These are phyloP conservation scores for Rhimphoctona megacephalus DNA, from an alignment of 2,888 invertebrate species.

Conservation along the genomic window DNA sequence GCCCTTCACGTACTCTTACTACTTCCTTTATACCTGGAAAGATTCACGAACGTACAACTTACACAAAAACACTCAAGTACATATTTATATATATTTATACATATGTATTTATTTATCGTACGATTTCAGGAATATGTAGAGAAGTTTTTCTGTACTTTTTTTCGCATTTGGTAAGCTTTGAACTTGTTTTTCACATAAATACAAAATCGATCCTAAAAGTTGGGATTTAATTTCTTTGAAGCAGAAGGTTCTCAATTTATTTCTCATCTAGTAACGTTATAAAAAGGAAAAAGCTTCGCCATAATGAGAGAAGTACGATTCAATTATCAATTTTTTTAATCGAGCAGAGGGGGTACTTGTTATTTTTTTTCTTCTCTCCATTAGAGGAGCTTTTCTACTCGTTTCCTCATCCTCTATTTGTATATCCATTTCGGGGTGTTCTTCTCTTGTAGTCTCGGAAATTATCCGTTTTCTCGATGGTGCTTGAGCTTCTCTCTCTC, in stretches of 20 bases:
- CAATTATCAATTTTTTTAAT: slow-evolving; percentile 29
- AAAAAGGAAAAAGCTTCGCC: background rate
- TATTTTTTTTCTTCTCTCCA: background rate
- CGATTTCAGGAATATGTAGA: background rate
- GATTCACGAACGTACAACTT: background rate
- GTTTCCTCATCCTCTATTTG: slow-evolving; percentile 27
- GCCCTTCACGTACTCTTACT: slow-evolving; percentile 21
- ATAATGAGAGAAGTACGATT: slow-evolving; percentile 17
- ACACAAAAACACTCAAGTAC: background rate
- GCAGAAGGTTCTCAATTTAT: background rate
- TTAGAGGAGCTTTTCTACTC: background rate
- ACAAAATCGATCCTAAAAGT: background rate
- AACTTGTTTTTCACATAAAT: background rate
- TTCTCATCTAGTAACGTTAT: background rate
- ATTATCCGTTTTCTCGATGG: slow-evolving; percentile 53
- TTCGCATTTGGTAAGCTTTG: background rate
- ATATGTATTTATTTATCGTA: background rate
- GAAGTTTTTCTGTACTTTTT: background rate
- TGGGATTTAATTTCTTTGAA: background rate
- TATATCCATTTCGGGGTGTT: slow-evolving; percentile 23
- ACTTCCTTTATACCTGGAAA: background rate
- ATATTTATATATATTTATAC: background rate
- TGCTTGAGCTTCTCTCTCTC: slow-evolving; percentile 12
- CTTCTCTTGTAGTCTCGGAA: slow-evolving; percentile 37
- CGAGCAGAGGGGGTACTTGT: background rate